Base-by-base conservation (phyloP, 2,113 vertebrate genomes). In the Silurus meridionalis region DNA sequence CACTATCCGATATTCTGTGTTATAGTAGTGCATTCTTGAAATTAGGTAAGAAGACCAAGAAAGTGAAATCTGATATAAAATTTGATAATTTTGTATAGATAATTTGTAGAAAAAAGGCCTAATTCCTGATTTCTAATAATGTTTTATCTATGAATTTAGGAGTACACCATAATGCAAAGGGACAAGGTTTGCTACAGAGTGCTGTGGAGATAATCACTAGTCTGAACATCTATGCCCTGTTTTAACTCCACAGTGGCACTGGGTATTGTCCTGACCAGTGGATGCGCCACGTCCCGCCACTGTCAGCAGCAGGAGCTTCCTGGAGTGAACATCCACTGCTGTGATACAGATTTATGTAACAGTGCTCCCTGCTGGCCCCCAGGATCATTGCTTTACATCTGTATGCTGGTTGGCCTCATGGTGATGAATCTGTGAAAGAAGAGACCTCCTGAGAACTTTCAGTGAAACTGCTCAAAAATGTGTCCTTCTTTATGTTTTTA, bases 221-320 rank as follows among this genome's bases (percentile, higher is more conserved):
- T 8, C 28, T 55, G 37, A 84, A 50, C 48, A 46, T 66, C 80
- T 75, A 80, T 77, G 74, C 23, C 15, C 82, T 91, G 84, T 90
- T 85, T 63, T 90, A 66, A 90, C 85, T 85, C 89, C 91, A 53
- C 93, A 97, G 97, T 95, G 83, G 96, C 96, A 52, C 93, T 96
- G 94, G 96, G 96, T 79, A 96, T 96, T 57, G 93, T 95, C 83
- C 92, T 97, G 94, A 95, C 96, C 91, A 97, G 96, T 3, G 96
- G 96, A 86, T 97, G 97, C 23, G 96, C 97, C 92, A 97, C 97
- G 5, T 97, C 97, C 52, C 95, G 96, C 66, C 97, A 98, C 93
- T 97, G 96, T 92, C 96, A 97, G 91, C 97, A 97, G 91, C 96
- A 96, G 84, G 96, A 97, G 91, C 94, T 97, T 86, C 96, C 97